These are phyloP conservation scores for Furcula furcula DNA, from an alignment of 2,888 invertebrate genomes.

Conservation along the genomic window DNA sequence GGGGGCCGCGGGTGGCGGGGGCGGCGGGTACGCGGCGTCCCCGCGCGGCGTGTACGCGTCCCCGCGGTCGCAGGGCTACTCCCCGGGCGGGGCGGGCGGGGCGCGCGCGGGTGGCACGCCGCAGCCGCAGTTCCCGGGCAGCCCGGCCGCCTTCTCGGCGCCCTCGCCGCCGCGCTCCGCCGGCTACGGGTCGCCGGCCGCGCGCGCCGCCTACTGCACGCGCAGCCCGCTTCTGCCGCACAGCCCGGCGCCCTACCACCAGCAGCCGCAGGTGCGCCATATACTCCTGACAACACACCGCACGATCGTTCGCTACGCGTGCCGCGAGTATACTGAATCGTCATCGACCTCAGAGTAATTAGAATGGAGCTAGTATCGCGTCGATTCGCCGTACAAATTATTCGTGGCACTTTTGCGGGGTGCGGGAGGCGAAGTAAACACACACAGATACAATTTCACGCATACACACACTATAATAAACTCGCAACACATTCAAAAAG, in stretches of 20 bases:
- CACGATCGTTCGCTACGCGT: too few species aligned
- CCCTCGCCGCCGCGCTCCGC: slow-evolving; percentile 42
- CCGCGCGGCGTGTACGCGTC: slow-evolving; percentile 70
- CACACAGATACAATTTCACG: too few species aligned
- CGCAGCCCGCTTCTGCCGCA: slow-evolving; percentile 60
- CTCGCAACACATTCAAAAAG: too few species aligned
- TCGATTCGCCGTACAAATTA: too few species aligned
- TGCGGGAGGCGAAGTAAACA: too few species aligned
- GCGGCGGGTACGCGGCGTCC: slow-evolving; percentile 42
- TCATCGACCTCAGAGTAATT: too few species aligned
- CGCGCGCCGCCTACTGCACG: slow-evolving; percentile 46
- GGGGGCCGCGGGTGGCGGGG: slow-evolving; percentile 16
- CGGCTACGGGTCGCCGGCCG: slow-evolving; percentile 45
- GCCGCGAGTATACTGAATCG: too few species aligned
- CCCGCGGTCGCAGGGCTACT: slow-evolving; percentile 67
- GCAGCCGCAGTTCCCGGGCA: slow-evolving; percentile 51
- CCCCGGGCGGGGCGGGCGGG: slow-evolving; percentile 51
- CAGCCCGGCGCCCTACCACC: slow-evolving; percentile 52
- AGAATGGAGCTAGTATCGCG: too few species aligned
- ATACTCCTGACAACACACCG: too few species aligned
- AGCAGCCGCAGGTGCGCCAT: slow-evolving; percentile 36
- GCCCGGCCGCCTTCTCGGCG: slow-evolving; percentile 55
- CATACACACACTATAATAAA: too few species aligned
- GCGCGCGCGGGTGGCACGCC: slow-evolving; percentile 51
- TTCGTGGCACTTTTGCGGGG: too few species aligned